A percentile compares a stretch with the other conserved stretches of the same genome.
Conservation (phyloP, 2,797 vertebrate species). For the Myotis findleyi region DNA sequence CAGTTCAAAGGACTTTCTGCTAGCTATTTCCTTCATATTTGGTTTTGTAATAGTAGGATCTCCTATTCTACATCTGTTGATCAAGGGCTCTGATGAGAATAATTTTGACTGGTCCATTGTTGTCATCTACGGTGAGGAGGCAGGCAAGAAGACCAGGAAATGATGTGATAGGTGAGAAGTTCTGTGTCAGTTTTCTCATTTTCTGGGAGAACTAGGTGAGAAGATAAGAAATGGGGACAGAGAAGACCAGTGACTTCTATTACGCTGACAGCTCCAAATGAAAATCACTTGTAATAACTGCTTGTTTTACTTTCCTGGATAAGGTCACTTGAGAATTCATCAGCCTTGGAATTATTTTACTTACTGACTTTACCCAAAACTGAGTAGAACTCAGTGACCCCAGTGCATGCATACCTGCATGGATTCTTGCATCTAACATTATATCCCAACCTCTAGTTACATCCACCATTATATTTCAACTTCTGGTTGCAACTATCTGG, state of each 20-base stretch:
- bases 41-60: background rate
- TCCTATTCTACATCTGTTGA: background rate
- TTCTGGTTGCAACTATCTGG: background rate
- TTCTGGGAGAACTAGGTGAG: background rate
- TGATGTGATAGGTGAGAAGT: background rate
- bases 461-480: rapidly evolving
- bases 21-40: background rate
- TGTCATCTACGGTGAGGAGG: background rate
- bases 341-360: background rate
- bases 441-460: background rate
- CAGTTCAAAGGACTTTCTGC: background rate
- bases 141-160: background rate
- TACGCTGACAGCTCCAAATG: background rate
- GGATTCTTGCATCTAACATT: rapidly evolving
- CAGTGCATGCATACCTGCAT: background rate
- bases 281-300: background rate
- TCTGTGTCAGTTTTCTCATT: background rate
- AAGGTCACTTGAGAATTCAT: background rate
- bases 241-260: background rate
- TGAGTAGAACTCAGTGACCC: background rate
- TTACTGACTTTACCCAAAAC: background rate
- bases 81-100: background rate
- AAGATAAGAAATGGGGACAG: background rate
- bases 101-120: background rate
- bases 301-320: background rate